phyloP scores from a whole-genome alignment of 2,113 vertebrate genomes.

The Marmota monax region DNA sequence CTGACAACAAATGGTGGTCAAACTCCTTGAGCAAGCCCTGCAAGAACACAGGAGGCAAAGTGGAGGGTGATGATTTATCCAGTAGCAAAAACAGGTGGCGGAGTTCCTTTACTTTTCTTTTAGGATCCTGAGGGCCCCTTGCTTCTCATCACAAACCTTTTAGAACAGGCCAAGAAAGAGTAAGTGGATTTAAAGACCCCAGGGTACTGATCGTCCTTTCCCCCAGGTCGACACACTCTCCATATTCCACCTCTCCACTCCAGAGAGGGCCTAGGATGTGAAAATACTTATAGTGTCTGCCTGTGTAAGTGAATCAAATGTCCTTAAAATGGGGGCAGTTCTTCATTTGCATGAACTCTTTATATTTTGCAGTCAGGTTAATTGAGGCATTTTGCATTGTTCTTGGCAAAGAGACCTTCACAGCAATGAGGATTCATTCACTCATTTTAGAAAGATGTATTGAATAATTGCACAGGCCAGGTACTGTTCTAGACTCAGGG shows the following conservation, averaged over 20 bases:
- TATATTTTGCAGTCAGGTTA: neutral
- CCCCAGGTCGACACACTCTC: neutral
- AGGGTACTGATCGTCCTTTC: neutral
- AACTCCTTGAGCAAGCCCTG: slow-evolving; percentile 89
- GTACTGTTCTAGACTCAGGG: neutral
- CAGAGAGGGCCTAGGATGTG: neutral
- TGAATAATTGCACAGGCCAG: neutral
- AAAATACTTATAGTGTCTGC: neutral
- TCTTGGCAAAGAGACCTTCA: neutral
- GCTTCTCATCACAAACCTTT: neutral
- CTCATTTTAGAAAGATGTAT: neutral
- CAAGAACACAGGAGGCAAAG: neutral
- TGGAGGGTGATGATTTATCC: neutral
- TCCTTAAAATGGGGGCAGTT: neutral
- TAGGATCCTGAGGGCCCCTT: neutral
- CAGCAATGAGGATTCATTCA: neutral
- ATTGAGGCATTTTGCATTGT: neutral
- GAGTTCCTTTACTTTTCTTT: neutral
- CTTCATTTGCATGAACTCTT: neutral
- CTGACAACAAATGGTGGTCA: slow-evolving; percentile 92
- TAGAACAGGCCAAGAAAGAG: neutral
- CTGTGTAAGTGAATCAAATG: too few species aligned
- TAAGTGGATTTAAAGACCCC: neutral
- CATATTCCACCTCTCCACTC: fast-evolving
- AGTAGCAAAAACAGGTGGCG: neutral